These are phyloP conservation scores for Elaphurus davidianus DNA, from an alignment of 2,113 vertebrate species.

Conservation along the genomic window DNA sequence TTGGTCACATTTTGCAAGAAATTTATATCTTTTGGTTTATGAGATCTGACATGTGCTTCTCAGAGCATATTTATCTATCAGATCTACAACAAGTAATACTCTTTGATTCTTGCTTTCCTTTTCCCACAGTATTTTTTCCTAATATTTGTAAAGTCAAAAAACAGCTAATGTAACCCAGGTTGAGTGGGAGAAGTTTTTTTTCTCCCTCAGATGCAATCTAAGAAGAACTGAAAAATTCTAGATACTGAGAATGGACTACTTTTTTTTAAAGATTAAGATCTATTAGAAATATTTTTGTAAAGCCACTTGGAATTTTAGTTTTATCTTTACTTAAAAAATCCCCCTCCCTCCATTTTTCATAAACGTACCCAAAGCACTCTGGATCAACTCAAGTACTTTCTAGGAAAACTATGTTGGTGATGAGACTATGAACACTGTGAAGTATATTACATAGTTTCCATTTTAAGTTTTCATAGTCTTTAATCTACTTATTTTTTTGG, in stretches of 20 bases:
- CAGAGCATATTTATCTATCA: background rate
- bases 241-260: background rate
- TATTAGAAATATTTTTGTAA: background rate
- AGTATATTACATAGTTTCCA: background rate
- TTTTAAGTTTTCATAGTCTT: background rate
- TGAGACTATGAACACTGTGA: background rate
- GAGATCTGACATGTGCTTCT: background rate
- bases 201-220: background rate
- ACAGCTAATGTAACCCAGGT: background rate
- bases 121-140: background rate
- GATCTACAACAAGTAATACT: background rate
- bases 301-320: background rate
- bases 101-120: background rate
- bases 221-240: background rate
- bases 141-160: background rate
- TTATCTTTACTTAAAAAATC: background rate
- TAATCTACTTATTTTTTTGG: background rate
- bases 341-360: background rate
- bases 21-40: background rate
- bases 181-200: background rate
- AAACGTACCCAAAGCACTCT: background rate
- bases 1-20: background rate
- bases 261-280: background rate
- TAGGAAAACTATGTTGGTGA: background rate
- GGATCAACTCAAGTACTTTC: background rate